phyloP scores from a whole-genome alignment of 2,797 vertebrate species.

The Brachymystax lenok region DNA sequence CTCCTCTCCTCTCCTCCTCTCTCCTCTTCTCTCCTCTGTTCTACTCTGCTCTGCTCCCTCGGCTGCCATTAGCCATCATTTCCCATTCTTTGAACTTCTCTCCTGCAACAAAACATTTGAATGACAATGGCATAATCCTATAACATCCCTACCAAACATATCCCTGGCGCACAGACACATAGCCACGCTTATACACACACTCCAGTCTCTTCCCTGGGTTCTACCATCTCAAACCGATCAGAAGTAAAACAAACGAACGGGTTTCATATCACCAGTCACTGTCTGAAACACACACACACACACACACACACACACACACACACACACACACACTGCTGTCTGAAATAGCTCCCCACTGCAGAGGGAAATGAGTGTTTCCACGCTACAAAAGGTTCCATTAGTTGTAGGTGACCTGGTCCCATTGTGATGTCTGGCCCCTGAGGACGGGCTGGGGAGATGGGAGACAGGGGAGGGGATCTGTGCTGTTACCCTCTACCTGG shows the following conservation, averaged over 20 bases:
- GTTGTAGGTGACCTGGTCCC: conserved; percentile 67
- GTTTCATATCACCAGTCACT: neutral
- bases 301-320: neutral
- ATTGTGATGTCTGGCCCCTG: conserved; percentile 69
- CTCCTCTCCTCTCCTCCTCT: too few species aligned
- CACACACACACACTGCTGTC: neutral
- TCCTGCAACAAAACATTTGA: conserved; percentile 74
- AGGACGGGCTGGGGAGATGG: conserved; percentile 54
- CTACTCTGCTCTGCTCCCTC: conserved; percentile 64
- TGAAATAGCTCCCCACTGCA: conserved; percentile 66
- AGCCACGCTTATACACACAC: neutral
- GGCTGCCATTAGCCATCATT: conserved; percentile 70
- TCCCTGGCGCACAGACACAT: neutral
- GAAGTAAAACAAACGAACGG: neutral
- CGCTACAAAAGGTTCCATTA: conserved; percentile 78
- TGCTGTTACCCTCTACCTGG: too few species aligned
- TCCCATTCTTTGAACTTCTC: conserved; percentile 64
- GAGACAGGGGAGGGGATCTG: neutral
- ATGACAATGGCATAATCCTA: conserved; percentile 72
- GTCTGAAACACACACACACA: too few species aligned
- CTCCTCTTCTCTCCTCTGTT: too few species aligned
- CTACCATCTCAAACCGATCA: conserved; percentile 10
- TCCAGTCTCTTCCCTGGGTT: neutral
- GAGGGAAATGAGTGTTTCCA: conserved; percentile 76
- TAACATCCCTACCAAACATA: neutral